Evolutionary conservation across 2,797 vertebrate species (phyloP).

Genomic region (Microctenopoma stevenorrisi): DNA sequence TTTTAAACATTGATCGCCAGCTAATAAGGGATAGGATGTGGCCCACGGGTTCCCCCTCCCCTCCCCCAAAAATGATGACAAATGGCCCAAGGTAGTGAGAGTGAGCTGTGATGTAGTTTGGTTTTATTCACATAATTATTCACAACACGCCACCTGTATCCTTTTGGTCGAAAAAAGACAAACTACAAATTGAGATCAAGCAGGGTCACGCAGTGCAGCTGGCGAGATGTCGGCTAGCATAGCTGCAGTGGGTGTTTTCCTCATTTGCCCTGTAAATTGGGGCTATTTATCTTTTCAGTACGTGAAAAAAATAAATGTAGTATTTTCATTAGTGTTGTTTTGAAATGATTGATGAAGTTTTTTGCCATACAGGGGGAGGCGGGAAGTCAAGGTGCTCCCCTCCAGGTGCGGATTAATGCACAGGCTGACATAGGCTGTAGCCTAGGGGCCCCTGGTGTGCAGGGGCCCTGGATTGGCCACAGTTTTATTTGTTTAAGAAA

Average conservation of each 20-base stretch:
- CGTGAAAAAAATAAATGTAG: constrained; percentile 18
- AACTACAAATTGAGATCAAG: constrained; percentile 31
- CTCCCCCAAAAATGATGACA: constrained; percentile 38
- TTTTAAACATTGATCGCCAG: constrained; percentile 47
- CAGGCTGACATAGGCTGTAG: too few relatives aligned
- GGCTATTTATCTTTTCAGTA: background rate
- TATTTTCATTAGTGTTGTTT: constrained; percentile 19
- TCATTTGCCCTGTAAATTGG: background rate
- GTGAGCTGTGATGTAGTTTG: constrained; percentile 17
- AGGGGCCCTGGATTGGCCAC: too few relatives aligned
- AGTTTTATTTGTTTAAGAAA: too few relatives aligned
- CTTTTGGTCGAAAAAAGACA: constrained; percentile 14
- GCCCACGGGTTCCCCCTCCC: constrained; percentile 8
- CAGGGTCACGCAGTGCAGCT: background rate
- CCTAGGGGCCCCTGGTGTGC: too few relatives aligned
- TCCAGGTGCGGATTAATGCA: too few relatives aligned
- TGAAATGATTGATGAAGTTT: constrained; percentile 27
- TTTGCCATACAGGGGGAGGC: background rate
- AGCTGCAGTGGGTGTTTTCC: background rate
- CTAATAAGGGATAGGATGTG: constrained; percentile 47
- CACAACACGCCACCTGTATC: constrained; percentile 34
- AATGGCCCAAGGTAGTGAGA: constrained; percentile 29
- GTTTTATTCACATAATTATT: constrained; percentile 45
- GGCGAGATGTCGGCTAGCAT: constrained; percentile 1
- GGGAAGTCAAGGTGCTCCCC: constrained; percentile 18